phyloP scores from a whole-genome alignment of 2,888 invertebrate genomes.

The Syritta pipiens region DNA sequence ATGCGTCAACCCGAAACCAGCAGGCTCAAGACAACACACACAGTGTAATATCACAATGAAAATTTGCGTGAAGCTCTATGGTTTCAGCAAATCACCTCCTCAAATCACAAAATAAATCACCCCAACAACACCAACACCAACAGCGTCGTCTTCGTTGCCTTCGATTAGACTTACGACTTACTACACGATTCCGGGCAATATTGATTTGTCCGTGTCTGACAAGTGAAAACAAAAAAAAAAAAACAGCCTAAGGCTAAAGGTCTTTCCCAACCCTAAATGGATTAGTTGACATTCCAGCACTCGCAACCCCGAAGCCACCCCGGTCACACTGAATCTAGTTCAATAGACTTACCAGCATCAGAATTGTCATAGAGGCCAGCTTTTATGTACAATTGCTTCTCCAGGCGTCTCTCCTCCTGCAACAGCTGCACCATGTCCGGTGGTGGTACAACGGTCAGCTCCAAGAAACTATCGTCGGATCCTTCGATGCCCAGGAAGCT shows the following conservation, averaged over 20 bases:
- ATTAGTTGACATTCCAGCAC: slow-evolving; percentile 63
- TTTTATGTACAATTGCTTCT: slow-evolving; percentile 87
- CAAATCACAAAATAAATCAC: slow-evolving; percentile 42
- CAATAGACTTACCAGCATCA: slow-evolving; percentile 81
- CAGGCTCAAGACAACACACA: no score
- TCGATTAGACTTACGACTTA: slow-evolving; percentile 57
- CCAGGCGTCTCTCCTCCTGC: slow-evolving; percentile 89
- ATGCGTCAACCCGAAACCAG: not conserved
- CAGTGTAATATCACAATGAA: not conserved
- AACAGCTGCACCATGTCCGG: slow-evolving; percentile 90
- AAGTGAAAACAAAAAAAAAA: slow-evolving; percentile 30
- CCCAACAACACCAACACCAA: slow-evolving; percentile 7
- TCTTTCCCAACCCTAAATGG: slow-evolving; percentile 56
- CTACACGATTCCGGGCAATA: slow-evolving; percentile 43
- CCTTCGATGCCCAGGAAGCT: slow-evolving; percentile 93
- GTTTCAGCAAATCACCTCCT: slow-evolving; percentile 26
- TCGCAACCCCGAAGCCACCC: slow-evolving; percentile 12
- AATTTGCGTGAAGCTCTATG: slow-evolving; percentile 40
- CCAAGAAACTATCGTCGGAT: slow-evolving; percentile 85
- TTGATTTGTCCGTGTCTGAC: slow-evolving; percentile 51
- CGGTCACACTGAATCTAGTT: slow-evolving; percentile 34
- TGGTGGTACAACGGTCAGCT: slow-evolving; percentile 85
- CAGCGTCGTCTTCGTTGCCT: slow-evolving; percentile 40
- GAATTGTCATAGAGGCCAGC: slow-evolving; percentile 85
- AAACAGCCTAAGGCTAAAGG: slow-evolving; percentile 39